Evolutionary conservation across 2,113 vertebrate genomes (phyloP).

Genomic region (Lophius piscatorius): DNA sequence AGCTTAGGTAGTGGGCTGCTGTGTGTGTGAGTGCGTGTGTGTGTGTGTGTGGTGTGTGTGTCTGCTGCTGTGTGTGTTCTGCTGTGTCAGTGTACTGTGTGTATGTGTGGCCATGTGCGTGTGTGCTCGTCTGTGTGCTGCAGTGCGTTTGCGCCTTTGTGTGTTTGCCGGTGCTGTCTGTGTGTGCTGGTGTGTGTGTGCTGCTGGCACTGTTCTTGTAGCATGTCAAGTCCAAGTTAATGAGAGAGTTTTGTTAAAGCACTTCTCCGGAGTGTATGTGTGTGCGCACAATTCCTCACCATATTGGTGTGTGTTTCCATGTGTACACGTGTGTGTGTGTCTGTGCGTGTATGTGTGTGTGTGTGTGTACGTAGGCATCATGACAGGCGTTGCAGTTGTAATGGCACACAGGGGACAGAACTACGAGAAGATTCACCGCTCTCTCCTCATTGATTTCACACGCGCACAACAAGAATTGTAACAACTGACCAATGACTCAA

Average conservation of each 20-base stretch:
- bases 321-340: too few species aligned
- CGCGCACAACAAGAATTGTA: slow-evolving; percentile 16
- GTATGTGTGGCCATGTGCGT: too few species aligned
- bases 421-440: slow-evolving; percentile 35
- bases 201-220: slow-evolving; percentile 46
- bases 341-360: not conserved
- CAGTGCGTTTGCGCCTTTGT: too few species aligned
- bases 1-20: too few species aligned
- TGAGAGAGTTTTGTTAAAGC: slow-evolving; percentile 46
- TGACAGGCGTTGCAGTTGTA: slow-evolving; percentile 14
- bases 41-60: too few species aligned
- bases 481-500: slow-evolving; percentile 9
- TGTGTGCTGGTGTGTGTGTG: slow-evolving; percentile 40
- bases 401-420: slow-evolving; percentile 41
- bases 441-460: slow-evolving; percentile 25
- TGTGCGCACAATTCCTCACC: too few species aligned
- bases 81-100: too few species aligned
- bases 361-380: not conserved
- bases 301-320: too few species aligned
- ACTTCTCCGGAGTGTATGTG: slow-evolving; percentile 3
- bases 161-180: too few species aligned
- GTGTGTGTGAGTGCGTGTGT: too few species aligned
- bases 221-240: slow-evolving; percentile 56
- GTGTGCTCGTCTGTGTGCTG: too few species aligned
- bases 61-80: too few species aligned